phyloP scores from a whole-genome alignment of 1,140 invertebrate genomes.

The Teleogryllus occipitalis region DNA sequence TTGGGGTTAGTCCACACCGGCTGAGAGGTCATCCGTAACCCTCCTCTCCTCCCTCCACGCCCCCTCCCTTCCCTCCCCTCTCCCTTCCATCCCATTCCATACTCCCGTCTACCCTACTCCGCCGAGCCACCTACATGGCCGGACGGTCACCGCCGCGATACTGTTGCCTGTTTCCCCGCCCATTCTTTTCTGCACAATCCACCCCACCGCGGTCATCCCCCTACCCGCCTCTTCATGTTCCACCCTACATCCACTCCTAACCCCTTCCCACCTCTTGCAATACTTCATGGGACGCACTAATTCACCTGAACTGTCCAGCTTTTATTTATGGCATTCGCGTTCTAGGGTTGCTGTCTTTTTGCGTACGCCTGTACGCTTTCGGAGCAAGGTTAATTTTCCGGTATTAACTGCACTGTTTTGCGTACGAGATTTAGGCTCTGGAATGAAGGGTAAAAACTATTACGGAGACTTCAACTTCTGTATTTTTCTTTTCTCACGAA shows the following conservation, averaged over 20 bases:
- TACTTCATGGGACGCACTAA: neutral
- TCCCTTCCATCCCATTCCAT: too few species aligned
- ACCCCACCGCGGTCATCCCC: too few species aligned
- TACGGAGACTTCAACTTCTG: neutral
- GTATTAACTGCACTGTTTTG: neutral
- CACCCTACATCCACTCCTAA: too few species aligned
- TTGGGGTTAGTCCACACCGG: neutral
- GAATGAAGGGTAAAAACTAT: neutral
- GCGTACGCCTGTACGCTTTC: neutral
- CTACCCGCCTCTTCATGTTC: neutral
- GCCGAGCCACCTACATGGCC: too few species aligned
- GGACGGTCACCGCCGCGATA: too few species aligned
- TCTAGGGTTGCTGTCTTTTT: neutral
- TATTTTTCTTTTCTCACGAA: neutral
- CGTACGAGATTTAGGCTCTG: neutral
- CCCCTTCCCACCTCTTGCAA: neutral
- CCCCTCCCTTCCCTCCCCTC: too few species aligned
- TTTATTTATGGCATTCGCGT: neutral
- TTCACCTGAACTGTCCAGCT: neutral
- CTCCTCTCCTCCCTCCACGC: too few species aligned
- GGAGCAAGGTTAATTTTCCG: neutral
- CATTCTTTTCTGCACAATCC: too few species aligned
- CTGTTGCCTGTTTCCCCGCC: too few species aligned
- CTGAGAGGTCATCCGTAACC: too few species aligned
- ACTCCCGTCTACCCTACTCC: too few species aligned